These are phyloP conservation scores for Thereva nobilitata DNA, from an alignment of 2,888 invertebrate species.

Conservation along the genomic window DNA sequence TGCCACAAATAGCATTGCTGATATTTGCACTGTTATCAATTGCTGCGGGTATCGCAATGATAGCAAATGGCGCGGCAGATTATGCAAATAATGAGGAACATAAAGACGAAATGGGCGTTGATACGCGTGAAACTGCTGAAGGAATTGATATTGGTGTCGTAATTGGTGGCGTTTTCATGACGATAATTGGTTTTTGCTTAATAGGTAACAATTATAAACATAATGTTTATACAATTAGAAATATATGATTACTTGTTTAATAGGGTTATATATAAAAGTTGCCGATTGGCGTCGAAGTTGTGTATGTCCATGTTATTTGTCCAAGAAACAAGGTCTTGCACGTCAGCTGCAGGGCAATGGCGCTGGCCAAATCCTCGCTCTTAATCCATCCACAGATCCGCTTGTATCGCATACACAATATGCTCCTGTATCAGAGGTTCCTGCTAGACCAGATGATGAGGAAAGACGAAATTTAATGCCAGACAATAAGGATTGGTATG, in stretches of 20 bases:
- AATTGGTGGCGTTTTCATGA: constrained; percentile 66
- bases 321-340: constrained; percentile 51
- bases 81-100: constrained; percentile 60
- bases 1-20: constrained; percentile 49
- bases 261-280: constrained; percentile 53
- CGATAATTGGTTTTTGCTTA: constrained; percentile 65
- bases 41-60: constrained; percentile 61
- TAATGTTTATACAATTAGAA: background rate
- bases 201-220: constrained; percentile 59
- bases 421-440: constrained; percentile 75
- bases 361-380: constrained; percentile 63
- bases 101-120: constrained; percentile 50
- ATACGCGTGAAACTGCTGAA: constrained; percentile 45
- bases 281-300: constrained; percentile 54
- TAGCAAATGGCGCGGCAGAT: constrained; percentile 67
- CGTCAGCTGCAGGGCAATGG: constrained; percentile 57
- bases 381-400: constrained; percentile 77
- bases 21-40: constrained; percentile 50
- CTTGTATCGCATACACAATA: constrained; percentile 73
- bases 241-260: background rate
- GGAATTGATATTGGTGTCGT: constrained; percentile 62
- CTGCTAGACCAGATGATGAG: constrained; percentile 65
- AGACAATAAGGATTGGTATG: constrained; percentile 73
- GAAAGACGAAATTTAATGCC: constrained; percentile 76
- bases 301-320: constrained; percentile 50